A percentile compares a stretch with the other conserved stretches of the same genome.
Conservation (phyloP, 2,113 vertebrate genomes). For the Aptenodytes patagonicus region DNA sequence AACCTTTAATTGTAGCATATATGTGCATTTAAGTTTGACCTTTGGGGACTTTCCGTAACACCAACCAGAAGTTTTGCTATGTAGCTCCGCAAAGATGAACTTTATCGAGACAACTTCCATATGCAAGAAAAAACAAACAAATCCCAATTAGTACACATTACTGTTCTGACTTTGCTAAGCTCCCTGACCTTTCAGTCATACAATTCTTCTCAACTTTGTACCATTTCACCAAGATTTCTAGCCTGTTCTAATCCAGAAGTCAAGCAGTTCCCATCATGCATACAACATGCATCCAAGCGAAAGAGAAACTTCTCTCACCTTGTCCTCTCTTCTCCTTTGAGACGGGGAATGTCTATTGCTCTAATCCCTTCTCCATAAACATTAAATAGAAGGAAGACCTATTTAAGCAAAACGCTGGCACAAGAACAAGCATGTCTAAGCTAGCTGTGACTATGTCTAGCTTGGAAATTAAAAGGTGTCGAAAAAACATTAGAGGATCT, state of each 20-base stretch:
- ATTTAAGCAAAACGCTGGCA: neutral
- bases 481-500: neutral
- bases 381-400: neutral
- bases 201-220: neutral
- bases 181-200: neutral
- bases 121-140: neutral
- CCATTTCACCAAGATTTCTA: neutral
- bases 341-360: neutral
- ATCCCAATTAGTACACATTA: neutral
- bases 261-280: neutral
- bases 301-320: neutral
- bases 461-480: neutral
- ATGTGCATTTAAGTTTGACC: neutral
- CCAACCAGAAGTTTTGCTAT: neutral
- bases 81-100: neutral
- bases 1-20: neutral
- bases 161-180: neutral
- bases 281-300: neutral
- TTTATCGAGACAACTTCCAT: neutral
- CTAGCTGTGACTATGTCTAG: neutral
- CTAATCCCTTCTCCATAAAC: neutral
- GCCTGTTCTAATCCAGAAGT: neutral
- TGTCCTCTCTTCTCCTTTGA: neutral
- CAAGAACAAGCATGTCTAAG: neutral
- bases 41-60: neutral